Conservation (phyloP, 2,113 vertebrate species). For the Daboia siamensis region DNA sequence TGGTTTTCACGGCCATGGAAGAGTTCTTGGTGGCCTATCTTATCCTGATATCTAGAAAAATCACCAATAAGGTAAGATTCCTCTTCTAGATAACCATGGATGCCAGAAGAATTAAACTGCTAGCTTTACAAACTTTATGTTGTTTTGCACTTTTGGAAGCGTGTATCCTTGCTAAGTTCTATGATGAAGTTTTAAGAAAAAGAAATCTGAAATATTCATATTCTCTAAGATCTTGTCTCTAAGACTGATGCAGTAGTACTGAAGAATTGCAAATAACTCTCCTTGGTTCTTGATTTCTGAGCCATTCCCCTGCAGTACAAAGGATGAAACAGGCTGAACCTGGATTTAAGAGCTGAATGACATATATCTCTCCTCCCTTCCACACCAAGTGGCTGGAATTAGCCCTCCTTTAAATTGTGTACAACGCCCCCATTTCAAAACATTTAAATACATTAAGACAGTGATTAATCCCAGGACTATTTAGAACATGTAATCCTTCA, state of each 20-base stretch:
- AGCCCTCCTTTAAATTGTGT: too few relatives aligned
- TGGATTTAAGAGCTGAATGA: background rate
- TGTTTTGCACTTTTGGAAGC: background rate
- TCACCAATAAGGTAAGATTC: background rate
- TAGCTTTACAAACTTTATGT: fast-evolving
- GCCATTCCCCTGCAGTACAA: background rate
- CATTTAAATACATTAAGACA: too few relatives aligned
- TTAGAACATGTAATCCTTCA: too few relatives aligned
- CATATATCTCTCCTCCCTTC: too few relatives aligned
- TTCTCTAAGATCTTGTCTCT: background rate
- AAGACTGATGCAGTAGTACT: background rate
- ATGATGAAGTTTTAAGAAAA: background rate
- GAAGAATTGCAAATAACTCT: too few relatives aligned
- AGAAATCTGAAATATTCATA: background rate
- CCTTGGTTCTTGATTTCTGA: too few relatives aligned
- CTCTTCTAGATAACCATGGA: background rate
- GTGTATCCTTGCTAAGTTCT: background rate
- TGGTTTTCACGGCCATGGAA: background rate
- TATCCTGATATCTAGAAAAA: fast-evolving
- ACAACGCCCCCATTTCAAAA: too few relatives aligned
- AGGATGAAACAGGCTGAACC: background rate
- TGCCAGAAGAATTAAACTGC: background rate
- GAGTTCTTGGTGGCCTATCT: background rate
- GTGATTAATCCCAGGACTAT: too few relatives aligned
- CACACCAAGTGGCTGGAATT: too few relatives aligned